Percentiles rank a stretch among this genome's conserved stretches.
Conservation (phyloP, 2,113 vertebrate genomes). For the Emydocephalus ijimae region DNA sequence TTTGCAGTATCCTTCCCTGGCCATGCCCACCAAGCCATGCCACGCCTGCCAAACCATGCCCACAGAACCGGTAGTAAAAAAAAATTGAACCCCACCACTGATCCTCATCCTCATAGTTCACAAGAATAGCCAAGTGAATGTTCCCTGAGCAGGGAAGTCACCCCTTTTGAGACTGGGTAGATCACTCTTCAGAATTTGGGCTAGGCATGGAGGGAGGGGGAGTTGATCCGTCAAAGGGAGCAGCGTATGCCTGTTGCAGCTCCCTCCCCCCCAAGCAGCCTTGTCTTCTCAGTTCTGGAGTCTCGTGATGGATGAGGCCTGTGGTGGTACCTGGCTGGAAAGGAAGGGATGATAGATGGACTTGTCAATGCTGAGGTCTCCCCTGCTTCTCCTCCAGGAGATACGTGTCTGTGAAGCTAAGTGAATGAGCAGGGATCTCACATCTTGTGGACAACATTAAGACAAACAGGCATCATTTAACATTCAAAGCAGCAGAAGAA, state of each 20-base stretch:
- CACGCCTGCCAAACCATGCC: too few relatives aligned
- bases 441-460: not conserved
- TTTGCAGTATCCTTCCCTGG: too few relatives aligned
- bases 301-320: not conserved
- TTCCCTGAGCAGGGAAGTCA: not conserved
- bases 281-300: not conserved
- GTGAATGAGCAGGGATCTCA: not conserved
- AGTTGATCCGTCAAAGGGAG: not conserved
- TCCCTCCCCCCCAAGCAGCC: not conserved
- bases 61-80: too few relatives aligned
- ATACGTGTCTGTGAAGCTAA: not conserved
- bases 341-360: constrained; percentile 5
- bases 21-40: too few relatives aligned
- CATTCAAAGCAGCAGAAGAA: not conserved
- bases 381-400: not conserved
- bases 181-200: not conserved
- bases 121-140: not conserved
- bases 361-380: not conserved
- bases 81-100: too few relatives aligned
- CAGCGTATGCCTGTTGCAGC: too few relatives aligned
- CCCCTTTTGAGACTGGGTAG: not conserved
- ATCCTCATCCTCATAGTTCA: not conserved
- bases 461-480: not conserved
- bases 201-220: not conserved
- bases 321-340: not conserved